phyloP scores from a whole-genome alignment of 2,797 vertebrate genomes.

The Mycteria americana region DNA sequence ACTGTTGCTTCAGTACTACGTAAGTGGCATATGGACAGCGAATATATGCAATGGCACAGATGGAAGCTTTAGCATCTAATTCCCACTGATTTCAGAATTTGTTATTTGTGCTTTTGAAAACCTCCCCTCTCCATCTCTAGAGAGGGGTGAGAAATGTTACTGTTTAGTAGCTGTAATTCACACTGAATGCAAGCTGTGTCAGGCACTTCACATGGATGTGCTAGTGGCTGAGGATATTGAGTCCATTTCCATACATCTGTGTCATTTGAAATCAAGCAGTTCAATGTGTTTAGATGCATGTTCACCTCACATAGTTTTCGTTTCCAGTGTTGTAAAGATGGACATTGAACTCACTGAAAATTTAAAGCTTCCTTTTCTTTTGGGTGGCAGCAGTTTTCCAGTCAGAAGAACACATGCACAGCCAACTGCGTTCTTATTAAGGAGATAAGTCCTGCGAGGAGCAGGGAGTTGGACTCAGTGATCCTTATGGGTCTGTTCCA shows the following conservation, averaged over 20 bases:
- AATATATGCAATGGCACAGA: not conserved
- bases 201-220: not conserved
- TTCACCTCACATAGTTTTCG: not conserved
- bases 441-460: not conserved
- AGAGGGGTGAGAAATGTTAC: not conserved
- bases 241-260: not conserved
- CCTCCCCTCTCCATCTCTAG: not conserved
- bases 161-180: not conserved
- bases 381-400: not conserved
- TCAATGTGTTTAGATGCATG: not conserved
- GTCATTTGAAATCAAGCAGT: not conserved
- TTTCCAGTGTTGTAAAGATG: not conserved
- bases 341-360: not conserved
- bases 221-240: not conserved
- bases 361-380: not conserved
- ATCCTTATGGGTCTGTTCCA: not conserved
- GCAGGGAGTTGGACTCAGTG: not conserved
- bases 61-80: slow-evolving; percentile 4
- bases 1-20: not conserved
- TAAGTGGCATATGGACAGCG: not conserved
- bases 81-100: not conserved
- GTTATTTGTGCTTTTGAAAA: not conserved
- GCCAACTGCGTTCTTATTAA: not conserved
- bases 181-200: not conserved
- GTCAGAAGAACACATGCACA: not conserved